Percentiles rank a stretch among this genome's conserved stretches.
phyloP scores from a whole-genome alignment of 2,797 vertebrate species.

The Amblyraja radiata region DNA sequence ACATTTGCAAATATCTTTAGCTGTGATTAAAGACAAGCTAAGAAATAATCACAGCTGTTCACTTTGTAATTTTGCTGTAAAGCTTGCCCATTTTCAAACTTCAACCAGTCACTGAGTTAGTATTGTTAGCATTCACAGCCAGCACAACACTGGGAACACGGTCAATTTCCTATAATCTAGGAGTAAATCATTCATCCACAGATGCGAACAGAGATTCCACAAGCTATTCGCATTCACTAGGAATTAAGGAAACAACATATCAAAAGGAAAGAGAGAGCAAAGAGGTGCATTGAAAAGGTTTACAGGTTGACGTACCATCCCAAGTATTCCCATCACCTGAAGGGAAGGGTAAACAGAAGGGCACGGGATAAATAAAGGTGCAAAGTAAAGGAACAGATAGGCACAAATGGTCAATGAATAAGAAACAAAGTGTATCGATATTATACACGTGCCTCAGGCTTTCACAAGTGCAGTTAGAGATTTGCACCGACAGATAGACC shows the following conservation, averaged over 20 bases:
- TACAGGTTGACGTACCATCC: slow-evolving; percentile 69
- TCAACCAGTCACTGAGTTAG: slow-evolving; percentile 9
- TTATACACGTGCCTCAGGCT: not conserved
- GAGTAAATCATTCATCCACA: slow-evolving; percentile 19
- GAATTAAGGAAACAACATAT: not conserved
- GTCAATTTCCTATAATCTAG: not conserved
- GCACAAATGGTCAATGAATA: slow-evolving; percentile 16
- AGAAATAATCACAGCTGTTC: not conserved
- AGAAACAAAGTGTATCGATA: not conserved
- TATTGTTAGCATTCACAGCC: slow-evolving; percentile 23
- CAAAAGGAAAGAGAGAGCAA: not conserved
- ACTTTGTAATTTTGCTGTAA: not conserved
- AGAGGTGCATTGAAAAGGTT: slow-evolving; percentile 9
- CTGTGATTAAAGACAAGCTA: not conserved
- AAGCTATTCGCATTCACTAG: not conserved
- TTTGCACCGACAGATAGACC: not conserved
- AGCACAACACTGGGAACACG: not conserved
- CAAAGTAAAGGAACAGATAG: slow-evolving; percentile 42
- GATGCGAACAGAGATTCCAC: slow-evolving; percentile 4
- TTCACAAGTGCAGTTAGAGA: not conserved
- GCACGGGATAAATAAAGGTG: slow-evolving; percentile 43
- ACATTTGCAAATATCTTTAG: not conserved
- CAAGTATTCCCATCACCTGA: slow-evolving; percentile 74
- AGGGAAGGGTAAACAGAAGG: slow-evolving; percentile 54
- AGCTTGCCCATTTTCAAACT: slow-evolving; percentile 7